phyloP scores from a whole-genome alignment of 2,113 vertebrate species.

The Cephalopholis sonnerati region DNA sequence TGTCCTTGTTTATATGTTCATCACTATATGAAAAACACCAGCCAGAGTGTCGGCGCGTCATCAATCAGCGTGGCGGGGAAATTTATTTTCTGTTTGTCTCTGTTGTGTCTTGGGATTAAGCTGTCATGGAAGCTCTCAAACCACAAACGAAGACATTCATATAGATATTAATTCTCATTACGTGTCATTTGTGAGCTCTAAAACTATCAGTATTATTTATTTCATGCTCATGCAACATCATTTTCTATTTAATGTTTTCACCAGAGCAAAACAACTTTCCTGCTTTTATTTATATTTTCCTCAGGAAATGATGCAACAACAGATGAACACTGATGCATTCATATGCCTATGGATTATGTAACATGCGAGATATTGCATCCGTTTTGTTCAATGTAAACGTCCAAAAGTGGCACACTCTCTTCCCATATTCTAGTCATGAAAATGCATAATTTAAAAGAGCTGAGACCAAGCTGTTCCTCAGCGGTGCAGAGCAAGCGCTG shows the following conservation, averaged over 20 bases:
- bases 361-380: constrained; percentile 28
- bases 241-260: constrained; percentile 23
- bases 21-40: constrained; percentile 48
- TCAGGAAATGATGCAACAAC: neutral
- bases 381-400: constrained; percentile 66
- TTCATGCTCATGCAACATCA: constrained; percentile 5
- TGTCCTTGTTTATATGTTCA: constrained; percentile 66
- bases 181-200: constrained; percentile 52
- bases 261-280: constrained; percentile 5
- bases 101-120: constrained; percentile 47
- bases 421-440: constrained; percentile 58
- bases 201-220: constrained; percentile 53
- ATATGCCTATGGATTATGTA: constrained; percentile 11
- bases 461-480: constrained; percentile 64
- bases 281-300: constrained; percentile 12
- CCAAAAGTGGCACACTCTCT: constrained; percentile 48
- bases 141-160: constrained; percentile 50
- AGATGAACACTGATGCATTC: neutral
- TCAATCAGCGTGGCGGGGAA: constrained; percentile 66
- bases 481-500: constrained; percentile 51
- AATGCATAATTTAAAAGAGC: constrained; percentile 75
- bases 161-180: constrained; percentile 63
- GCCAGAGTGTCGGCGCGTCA: constrained; percentile 51
- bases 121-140: constrained; percentile 56
- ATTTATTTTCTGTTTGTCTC: constrained; percentile 63